These are phyloP conservation scores for Gobius niger DNA, from an alignment of 2,113 vertebrate genomes.

Conservation along the genomic window DNA sequence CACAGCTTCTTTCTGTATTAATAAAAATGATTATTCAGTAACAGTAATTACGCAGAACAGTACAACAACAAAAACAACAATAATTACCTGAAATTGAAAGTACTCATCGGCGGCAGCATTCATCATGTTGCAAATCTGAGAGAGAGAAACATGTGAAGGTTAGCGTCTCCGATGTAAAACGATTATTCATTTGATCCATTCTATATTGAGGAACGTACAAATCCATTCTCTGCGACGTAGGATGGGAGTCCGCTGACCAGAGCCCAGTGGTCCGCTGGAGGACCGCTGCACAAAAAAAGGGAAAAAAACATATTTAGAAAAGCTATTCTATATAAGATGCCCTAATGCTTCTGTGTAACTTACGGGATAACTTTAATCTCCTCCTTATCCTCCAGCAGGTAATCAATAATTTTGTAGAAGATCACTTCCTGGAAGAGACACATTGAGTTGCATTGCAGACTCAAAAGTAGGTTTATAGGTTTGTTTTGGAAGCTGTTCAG, in stretches of 20 bases:
- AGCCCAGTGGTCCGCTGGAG: constrained; percentile 92
- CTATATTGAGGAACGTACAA: constrained; percentile 81
- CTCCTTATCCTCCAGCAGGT: constrained; percentile 92
- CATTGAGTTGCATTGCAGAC: neutral
- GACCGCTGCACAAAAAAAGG: constrained; percentile 74
- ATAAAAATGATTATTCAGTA: constrained; percentile 10
- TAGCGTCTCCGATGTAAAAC: neutral
- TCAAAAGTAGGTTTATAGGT: neutral
- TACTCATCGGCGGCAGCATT: constrained; percentile 90
- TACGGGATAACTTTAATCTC: constrained; percentile 98
- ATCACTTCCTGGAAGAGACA: constrained; percentile 84
- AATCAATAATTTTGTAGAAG: constrained; percentile 98
- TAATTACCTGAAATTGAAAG: constrained; percentile 42
- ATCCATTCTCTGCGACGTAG: constrained; percentile 95
- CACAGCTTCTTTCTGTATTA: constrained; percentile 86
- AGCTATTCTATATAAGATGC: neutral
- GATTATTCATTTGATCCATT: neutral
- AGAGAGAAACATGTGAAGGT: constrained; percentile 1
- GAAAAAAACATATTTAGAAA: neutral
- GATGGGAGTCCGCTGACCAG: constrained; percentile 88
- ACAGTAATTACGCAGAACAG: neutral
- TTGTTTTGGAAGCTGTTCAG: neutral
- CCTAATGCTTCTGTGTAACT: constrained; percentile 61
- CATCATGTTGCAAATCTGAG: constrained; percentile 98
- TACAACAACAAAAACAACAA: neutral